Base-by-base conservation (phyloP, 2,113 vertebrate genomes). In the Mormyrus iriodes region DNA sequence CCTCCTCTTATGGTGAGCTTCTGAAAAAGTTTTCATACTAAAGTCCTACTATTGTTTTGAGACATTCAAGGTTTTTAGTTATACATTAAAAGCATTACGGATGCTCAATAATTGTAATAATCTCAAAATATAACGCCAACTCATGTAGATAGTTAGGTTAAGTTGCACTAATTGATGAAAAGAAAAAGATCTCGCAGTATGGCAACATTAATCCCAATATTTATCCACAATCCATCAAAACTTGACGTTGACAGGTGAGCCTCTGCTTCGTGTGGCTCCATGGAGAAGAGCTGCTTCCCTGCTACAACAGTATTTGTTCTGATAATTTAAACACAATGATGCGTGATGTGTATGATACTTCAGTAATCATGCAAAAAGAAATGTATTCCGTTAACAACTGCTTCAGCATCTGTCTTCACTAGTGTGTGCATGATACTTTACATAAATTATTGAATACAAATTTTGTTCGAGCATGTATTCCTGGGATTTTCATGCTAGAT, bases 361-460 rank as follows among this genome's bases (percentile, higher is more conserved):
- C 92, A 93, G 92, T 91, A 92, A 92, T 92, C 92, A 93, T 90
- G 90, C 90, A 93, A 90, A 93, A 90, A 93, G 85, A 90, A 91
- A 91, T 90, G 90, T 91, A 90, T 91, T 92, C 91, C 91, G 90
- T 89, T 90, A 93, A 92, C 91, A 92, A 92, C 89, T 89, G 89
- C 92, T 89, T 88, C 88, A 90, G 92, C 92, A 93, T 91, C 92
- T 92, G 91, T 92, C 92, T 76, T 89, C 88, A 90, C 88, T 89
- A 90, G 88, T 55, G 82, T 52, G 87, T 87, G 61, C 89, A 88
- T 90, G 89, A 87, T 87, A 31, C 85, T 90, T 90, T 90, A 90
- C 89, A 90, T 90, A 90, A 90, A 90, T 90, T 90, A 90, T 87
- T 90, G 85, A 87, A 90, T 76, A 87, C 53, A 65, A 76, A 90